phyloP scores from a whole-genome alignment of 2,888 invertebrate genomes.

The Sarcophaga rosellei region DNA sequence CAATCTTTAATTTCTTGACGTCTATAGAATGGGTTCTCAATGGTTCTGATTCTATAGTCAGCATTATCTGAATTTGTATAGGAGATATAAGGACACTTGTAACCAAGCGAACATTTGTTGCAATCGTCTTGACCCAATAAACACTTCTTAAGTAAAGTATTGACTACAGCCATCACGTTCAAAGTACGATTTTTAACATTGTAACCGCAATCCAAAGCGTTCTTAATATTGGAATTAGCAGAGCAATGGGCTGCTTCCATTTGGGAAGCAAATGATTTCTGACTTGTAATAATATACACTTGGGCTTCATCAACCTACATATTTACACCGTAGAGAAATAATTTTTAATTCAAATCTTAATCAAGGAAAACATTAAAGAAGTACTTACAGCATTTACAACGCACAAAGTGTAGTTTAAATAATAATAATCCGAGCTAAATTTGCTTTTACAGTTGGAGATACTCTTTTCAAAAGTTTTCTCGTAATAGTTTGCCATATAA shows the following conservation, averaged over 20 bases:
- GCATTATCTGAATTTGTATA: neutral
- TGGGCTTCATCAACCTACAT: conserved; percentile 1
- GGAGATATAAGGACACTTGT: conserved; percentile 23
- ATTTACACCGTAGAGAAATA: neutral
- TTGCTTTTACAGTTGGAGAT: conserved; percentile 47
- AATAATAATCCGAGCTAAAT: neutral
- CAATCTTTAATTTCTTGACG: neutral
- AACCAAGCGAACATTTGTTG: conserved; percentile 13
- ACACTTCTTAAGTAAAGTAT: conserved; percentile 46
- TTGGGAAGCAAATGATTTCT: conserved; percentile 36
- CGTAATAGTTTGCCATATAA: conserved; percentile 61
- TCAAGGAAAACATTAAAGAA: neutral
- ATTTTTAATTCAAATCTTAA: neutral
- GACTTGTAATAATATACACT: conserved; percentile 7
- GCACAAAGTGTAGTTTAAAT: conserved; percentile 4
- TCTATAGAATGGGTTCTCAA: conserved; percentile 60
- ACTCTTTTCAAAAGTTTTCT: conserved; percentile 23
- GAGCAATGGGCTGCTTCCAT: conserved; percentile 41
- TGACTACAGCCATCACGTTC: neutral
- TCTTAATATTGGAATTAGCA: conserved; percentile 36
- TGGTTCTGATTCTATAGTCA: conserved; percentile 18
- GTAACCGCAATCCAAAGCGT: conserved; percentile 56
- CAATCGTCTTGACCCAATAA: conserved; percentile 24
- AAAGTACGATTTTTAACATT: neutral
- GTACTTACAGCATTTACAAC: conserved; percentile 5